These are phyloP conservation scores for Mizuhopecten yessoensis DNA, from an alignment of 1,140 invertebrate genomes.

Conservation along the genomic window DNA sequence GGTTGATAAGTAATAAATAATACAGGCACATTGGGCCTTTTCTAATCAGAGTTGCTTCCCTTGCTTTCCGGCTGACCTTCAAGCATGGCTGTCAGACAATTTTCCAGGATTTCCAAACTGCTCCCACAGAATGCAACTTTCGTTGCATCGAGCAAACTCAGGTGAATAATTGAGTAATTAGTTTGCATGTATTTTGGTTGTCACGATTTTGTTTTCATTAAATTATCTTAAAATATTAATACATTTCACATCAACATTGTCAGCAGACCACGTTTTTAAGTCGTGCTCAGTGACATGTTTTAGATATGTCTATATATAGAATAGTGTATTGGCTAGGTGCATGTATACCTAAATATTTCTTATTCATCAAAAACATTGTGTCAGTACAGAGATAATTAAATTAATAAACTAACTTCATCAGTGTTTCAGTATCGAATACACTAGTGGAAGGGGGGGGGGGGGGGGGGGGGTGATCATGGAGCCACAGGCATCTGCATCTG, in stretches of 20 bases:
- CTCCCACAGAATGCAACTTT: not conserved
- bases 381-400: no score
- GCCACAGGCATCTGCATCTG: no score
- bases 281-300: slow-evolving; percentile 1
- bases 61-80: slow-evolving; percentile 7
- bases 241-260: not conserved
- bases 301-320: not conserved
- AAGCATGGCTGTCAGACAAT: slow-evolving; percentile 37
- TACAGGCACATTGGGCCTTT: not conserved
- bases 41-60: not conserved
- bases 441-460: no score
- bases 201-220: not conserved
- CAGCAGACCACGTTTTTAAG: slow-evolving; percentile 2
- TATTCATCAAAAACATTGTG: no score
- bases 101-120: not conserved
- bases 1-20: not conserved
- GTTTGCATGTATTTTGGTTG: not conserved
- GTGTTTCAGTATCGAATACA: no score
- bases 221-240: no score
- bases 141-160: not conserved
- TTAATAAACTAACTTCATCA: no score
- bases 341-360: no score
- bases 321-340: no score
- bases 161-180: not conserved
- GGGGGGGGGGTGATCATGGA: no score